phyloP scores from a whole-genome alignment of 1,140 invertebrate species.

The Apis cerana region DNA sequence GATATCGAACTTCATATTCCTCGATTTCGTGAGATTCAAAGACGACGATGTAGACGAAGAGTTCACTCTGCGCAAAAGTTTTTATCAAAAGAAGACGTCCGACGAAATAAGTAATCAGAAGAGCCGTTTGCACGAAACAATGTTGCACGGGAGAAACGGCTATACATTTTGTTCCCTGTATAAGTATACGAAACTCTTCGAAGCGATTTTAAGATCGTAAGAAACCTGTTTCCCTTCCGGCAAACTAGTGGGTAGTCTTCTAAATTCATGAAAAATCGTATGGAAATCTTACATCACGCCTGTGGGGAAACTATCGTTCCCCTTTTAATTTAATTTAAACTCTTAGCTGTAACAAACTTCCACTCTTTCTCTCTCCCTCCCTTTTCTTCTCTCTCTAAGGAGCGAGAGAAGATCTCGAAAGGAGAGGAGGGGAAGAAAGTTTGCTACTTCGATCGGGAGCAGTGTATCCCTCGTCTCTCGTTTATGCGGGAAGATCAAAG shows the following conservation, averaged over 20 bases:
- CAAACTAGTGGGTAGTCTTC: not conserved
- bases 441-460: not conserved
- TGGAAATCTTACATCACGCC: not conserved
- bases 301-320: too few species aligned
- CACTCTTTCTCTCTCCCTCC: not conserved
- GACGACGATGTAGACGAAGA: not conserved
- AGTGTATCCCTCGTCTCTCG: not conserved
- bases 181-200: not conserved
- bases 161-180: not conserved
- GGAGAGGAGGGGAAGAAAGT: not conserved
- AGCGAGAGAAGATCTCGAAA: not conserved
- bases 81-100: not conserved
- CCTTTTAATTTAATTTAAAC: conserved; percentile 15
- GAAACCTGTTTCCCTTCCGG: not conserved
- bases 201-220: not conserved
- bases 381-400: not conserved
- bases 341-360: not conserved
- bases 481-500: conserved; percentile 19
- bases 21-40: too few species aligned
- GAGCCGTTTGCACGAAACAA: not conserved
- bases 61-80: not conserved
- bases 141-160: not conserved
- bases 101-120: not conserved
- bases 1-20: too few species aligned
- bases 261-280: not conserved